phyloP scores from a whole-genome alignment of 2,888 invertebrate species.

The Drosophila dives region DNA sequence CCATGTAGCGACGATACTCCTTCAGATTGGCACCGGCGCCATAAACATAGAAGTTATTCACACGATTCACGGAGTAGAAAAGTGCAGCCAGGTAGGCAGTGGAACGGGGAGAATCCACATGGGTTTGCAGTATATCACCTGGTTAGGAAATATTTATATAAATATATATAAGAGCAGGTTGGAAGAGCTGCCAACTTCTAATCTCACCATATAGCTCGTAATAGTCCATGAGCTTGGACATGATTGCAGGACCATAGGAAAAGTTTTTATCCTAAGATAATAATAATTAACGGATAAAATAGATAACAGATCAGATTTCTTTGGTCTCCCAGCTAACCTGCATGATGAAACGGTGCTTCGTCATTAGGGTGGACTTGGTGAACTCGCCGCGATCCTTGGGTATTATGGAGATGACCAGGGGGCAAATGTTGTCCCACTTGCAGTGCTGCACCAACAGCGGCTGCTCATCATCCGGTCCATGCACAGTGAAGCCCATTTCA shows the following conservation, averaged over 20 bases:
- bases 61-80: slow-evolving; percentile 87
- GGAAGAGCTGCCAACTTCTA: neutral
- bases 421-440: slow-evolving; percentile 85
- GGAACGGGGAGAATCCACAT: slow-evolving; percentile 91
- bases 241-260: slow-evolving; percentile 91
- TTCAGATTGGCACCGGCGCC: slow-evolving; percentile 86
- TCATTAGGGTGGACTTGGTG: slow-evolving; percentile 87
- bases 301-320: neutral
- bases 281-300: neutral
- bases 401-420: slow-evolving; percentile 86
- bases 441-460: slow-evolving; percentile 77
- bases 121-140: slow-evolving; percentile 90
- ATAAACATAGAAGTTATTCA: slow-evolving; percentile 87
- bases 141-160: neutral
- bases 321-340: slow-evolving; percentile 84
- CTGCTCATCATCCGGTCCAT: slow-evolving; percentile 67
- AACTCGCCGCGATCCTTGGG: slow-evolving; percentile 86
- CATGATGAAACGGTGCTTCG: slow-evolving; percentile 86
- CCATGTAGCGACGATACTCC: slow-evolving; percentile 90
- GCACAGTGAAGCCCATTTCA: slow-evolving; percentile 73
- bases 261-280: slow-evolving; percentile 90
- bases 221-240: slow-evolving; percentile 88
- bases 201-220: slow-evolving; percentile 87
- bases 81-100: slow-evolving; percentile 91
- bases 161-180: neutral